phyloP scores from a whole-genome alignment of 2,888 invertebrate genomes.

The Perizoma affinitatum region DNA sequence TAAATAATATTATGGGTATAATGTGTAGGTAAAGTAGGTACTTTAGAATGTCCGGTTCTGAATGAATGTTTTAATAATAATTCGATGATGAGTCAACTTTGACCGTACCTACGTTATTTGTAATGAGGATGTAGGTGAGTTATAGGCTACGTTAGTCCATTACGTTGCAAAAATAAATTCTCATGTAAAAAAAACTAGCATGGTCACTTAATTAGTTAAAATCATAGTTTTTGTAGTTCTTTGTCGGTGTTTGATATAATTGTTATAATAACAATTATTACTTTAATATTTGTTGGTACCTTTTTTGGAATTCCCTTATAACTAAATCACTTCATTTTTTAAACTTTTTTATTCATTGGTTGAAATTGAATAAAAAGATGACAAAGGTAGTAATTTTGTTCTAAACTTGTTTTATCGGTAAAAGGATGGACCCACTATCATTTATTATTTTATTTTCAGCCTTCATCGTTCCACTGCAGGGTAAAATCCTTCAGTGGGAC shows the following conservation, averaged over 20 bases:
- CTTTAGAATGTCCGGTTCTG: neutral
- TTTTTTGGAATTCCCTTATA: no score
- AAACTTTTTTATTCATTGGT: no score
- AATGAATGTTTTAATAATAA: constrained; percentile 9
- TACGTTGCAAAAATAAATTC: constrained; percentile 11
- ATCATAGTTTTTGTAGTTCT: constrained; percentile 15
- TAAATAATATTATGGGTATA: no score
- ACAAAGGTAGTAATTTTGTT: no score
- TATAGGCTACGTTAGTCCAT: constrained; percentile 2
- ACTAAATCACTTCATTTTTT: no score
- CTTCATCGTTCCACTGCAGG: no score
- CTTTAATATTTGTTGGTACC: no score
- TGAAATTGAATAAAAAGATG: no score
- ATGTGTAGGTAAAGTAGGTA: neutral
- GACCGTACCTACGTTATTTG: constrained; percentile 28
- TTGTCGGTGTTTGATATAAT: constrained; percentile 2
- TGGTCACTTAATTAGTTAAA: constrained; percentile 17
- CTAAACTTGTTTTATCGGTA: no score
- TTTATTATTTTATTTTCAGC: no score
- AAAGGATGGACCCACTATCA: no score
- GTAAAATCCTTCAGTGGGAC: no score
- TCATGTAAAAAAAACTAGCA: constrained; percentile 16
- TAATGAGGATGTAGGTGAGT: constrained; percentile 9
- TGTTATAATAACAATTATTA: constrained; percentile 2
- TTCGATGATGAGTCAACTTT: constrained; percentile 40